Percentiles rank a stretch among this genome's conserved stretches.
phyloP scores from a whole-genome alignment of 2,113 vertebrate genomes.

The Leptodactylus fuscus region DNA sequence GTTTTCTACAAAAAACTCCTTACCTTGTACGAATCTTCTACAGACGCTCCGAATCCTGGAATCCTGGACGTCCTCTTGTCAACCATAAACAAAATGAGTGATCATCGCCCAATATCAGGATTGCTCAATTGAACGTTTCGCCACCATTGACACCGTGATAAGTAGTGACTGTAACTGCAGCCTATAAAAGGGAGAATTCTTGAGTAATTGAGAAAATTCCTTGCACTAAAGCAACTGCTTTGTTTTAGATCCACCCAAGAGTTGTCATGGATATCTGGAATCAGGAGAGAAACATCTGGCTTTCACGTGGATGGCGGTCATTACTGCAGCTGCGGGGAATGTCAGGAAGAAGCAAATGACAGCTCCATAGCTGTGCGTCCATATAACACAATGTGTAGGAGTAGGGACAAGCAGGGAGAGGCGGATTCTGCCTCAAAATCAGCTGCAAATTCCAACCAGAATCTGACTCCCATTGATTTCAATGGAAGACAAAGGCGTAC shows the following conservation, averaged over 20 bases:
- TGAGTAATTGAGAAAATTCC: conserved; percentile 8
- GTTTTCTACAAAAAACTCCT: no score
- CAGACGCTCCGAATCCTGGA: background rate
- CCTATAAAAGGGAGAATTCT: background rate
- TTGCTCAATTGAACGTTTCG: no score
- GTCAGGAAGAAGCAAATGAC: background rate
- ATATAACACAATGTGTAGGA: background rate
- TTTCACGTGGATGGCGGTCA: background rate
- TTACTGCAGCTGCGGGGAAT: background rate
- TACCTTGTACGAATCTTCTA: background rate
- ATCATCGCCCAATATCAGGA: background rate
- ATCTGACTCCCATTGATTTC: no score
- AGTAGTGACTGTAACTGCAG: background rate
- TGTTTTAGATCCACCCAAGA: conserved; percentile 5
- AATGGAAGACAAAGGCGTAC: no score
- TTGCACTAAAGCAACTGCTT: background rate
- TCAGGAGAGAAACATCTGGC: conserved; percentile 19
- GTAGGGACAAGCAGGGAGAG: background rate
- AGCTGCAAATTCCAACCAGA: no score
- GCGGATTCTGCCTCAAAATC: no score
- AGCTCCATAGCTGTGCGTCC: background rate
- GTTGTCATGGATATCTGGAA: conserved; percentile 36
- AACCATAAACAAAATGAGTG: background rate
- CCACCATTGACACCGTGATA: background rate
- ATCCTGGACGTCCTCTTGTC: background rate